Evolutionary conservation across 1,140 invertebrate species (phyloP).

Genomic region (Papilio helenus): DNA sequence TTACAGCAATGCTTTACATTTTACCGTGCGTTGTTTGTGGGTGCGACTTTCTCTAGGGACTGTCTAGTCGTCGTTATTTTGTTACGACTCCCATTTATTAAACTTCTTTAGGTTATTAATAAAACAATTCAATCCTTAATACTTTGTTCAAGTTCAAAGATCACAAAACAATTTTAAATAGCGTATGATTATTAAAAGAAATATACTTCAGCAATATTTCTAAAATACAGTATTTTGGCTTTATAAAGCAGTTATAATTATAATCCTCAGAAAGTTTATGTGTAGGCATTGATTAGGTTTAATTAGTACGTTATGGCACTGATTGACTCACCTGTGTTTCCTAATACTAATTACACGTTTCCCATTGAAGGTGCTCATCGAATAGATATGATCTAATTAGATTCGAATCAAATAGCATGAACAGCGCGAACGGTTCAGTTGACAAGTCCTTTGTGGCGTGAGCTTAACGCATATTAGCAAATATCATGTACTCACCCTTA

Average conservation of each 20-base stretch:
- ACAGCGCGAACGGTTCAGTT: constrained; percentile 37
- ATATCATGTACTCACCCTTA: not conserved
- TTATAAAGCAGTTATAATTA: not conserved
- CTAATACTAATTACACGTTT: not conserved
- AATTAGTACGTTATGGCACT: not conserved
- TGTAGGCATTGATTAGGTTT: not conserved
- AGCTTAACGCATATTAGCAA: constrained; percentile 14
- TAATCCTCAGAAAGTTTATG: no score
- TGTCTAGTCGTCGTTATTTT: not conserved
- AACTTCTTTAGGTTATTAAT: not conserved
- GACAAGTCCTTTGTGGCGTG: constrained; percentile 45
- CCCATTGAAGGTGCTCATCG: constrained; percentile 43
- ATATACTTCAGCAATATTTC: no score
- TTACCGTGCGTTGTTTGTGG: constrained; percentile 26
- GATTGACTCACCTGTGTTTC: constrained; percentile 5
- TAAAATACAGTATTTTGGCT: no score
- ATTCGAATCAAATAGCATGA: constrained; percentile 44
- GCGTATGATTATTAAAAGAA: no score
- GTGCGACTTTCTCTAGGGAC: constrained; percentile 31
- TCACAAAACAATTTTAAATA: no score
- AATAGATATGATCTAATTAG: constrained; percentile 52
- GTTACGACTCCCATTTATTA: not conserved
- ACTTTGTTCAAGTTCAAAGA: no score
- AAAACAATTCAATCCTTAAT: not conserved
- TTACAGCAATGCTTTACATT: constrained; percentile 47